phyloP scores from a whole-genome alignment of 2,888 invertebrate species.

The Aquatica leii region DNA sequence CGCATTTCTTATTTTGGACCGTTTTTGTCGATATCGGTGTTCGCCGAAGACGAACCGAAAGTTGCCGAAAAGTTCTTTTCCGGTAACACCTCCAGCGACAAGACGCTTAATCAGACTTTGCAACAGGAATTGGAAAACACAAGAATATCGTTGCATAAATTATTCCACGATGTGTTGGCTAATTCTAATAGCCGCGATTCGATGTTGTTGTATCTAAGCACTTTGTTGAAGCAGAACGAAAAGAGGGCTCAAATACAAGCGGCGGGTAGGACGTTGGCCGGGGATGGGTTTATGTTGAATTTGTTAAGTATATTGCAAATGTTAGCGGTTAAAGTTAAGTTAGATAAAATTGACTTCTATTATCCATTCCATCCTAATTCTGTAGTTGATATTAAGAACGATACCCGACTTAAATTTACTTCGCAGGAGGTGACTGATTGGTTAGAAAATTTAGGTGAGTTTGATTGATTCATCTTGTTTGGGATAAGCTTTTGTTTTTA shows the following conservation, averaged over 20 bases:
- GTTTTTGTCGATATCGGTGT: constrained; percentile 89
- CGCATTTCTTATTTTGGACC: constrained; percentile 89
- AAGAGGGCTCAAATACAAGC: constrained; percentile 90
- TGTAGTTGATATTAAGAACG: constrained; percentile 76
- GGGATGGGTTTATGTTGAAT: constrained; percentile 97
- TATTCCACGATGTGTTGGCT: constrained; percentile 84
- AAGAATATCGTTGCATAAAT: constrained; percentile 78
- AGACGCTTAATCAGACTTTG: constrained; percentile 73
- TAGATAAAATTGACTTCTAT: constrained; percentile 87
- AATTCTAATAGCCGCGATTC: constrained; percentile 82
- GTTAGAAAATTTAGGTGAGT: constrained; percentile 72
- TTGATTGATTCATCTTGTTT: neutral
- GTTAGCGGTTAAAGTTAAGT: constrained; percentile 86
- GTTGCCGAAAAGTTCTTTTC: constrained; percentile 80
- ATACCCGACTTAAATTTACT: constrained; percentile 84
- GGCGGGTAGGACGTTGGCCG: constrained; percentile 85
- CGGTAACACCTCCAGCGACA: constrained; percentile 66
- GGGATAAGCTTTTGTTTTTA: too few species aligned
- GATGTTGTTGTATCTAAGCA: constrained; percentile 81
- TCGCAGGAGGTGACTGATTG: constrained; percentile 83
- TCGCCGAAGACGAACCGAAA: constrained; percentile 91
- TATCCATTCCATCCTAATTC: constrained; percentile 88
- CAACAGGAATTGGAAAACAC: constrained; percentile 84
- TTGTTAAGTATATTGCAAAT: constrained; percentile 89
- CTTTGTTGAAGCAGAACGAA: constrained; percentile 81